Percentiles rank a stretch among this genome's conserved stretches.
These are phyloP conservation scores for Heliconius aoede DNA, from an alignment of 2,888 invertebrate species.

Conservation along the genomic window DNA sequence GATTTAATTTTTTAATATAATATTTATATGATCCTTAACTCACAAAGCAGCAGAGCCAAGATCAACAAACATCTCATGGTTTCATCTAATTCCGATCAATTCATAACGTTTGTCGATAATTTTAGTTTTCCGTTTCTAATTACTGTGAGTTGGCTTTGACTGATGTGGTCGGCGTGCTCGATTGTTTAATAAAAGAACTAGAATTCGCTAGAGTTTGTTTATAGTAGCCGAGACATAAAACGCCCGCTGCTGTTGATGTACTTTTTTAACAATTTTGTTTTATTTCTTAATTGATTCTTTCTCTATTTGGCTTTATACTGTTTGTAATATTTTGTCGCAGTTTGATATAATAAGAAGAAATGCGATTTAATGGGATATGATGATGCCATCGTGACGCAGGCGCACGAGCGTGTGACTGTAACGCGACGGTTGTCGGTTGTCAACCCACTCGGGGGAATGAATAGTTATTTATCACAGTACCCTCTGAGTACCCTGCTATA, in stretches of 20 bases:
- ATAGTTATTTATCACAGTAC: no score
- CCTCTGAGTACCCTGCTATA: no score
- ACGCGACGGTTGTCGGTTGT: no score
- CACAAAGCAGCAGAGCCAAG: constrained; percentile 73
- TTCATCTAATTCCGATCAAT: constrained; percentile 31
- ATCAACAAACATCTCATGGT: constrained; percentile 72
- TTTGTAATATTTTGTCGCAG: background rate
- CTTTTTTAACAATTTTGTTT: constrained; percentile 3
- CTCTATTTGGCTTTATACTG: background rate
- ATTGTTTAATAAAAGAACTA: constrained; percentile 48
- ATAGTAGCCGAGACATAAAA: constrained; percentile 39
- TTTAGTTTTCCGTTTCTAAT: constrained; percentile 55
- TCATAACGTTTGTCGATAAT: constrained; percentile 46
- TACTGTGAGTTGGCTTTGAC: constrained; percentile 50
- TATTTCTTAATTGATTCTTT: constrained; percentile 5
- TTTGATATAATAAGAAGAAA: background rate
- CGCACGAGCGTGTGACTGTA: no score
- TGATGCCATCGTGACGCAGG: no score
- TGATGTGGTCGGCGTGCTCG: constrained; percentile 37
- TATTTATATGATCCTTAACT: constrained; percentile 50
- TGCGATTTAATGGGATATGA: no score
- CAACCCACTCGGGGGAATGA: no score
- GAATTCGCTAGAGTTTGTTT: constrained; percentile 39
- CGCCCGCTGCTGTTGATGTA: background rate
- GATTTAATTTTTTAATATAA: no score